Evolutionary conservation across 2,888 invertebrate genomes (phyloP).

Genomic region (Chloromyia formosa): DNA sequence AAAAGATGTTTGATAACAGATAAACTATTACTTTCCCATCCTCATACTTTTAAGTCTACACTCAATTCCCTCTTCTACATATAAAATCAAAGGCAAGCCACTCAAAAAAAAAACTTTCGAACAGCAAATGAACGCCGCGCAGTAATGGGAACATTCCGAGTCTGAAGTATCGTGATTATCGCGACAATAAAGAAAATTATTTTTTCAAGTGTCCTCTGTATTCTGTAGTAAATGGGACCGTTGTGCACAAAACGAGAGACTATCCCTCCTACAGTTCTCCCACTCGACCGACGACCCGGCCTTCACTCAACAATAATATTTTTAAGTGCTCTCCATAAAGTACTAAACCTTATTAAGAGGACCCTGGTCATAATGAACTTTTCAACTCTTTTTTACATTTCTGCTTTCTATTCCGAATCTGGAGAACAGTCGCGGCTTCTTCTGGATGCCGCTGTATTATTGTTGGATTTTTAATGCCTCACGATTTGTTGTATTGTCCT

Average conservation of each 20-base stretch:
- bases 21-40: too few relatives aligned
- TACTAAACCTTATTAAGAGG: conserved; percentile 49
- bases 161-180: conserved; percentile 15
- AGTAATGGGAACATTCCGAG: too few relatives aligned
- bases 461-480: neutral
- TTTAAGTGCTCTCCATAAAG: conserved; percentile 48
- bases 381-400: conserved; percentile 45
- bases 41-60: too few relatives aligned
- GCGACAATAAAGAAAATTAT: conserved; percentile 32
- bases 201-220: conserved; percentile 22
- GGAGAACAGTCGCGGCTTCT: neutral
- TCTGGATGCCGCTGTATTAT: neutral
- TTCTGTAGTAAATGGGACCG: neutral
- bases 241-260: neutral
- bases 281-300: neutral
- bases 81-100: too few relatives aligned
- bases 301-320: conserved; percentile 47
- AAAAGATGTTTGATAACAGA: too few relatives aligned
- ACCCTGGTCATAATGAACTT: conserved; percentile 49
- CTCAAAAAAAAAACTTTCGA: neutral
- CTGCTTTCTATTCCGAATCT: neutral
- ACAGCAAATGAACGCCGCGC: too few relatives aligned
- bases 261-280: neutral
- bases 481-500: neutral
- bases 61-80: neutral